These are phyloP conservation scores for Apamea crenata DNA, from an alignment of 2,888 invertebrate genomes.

Conservation along the genomic window DNA sequence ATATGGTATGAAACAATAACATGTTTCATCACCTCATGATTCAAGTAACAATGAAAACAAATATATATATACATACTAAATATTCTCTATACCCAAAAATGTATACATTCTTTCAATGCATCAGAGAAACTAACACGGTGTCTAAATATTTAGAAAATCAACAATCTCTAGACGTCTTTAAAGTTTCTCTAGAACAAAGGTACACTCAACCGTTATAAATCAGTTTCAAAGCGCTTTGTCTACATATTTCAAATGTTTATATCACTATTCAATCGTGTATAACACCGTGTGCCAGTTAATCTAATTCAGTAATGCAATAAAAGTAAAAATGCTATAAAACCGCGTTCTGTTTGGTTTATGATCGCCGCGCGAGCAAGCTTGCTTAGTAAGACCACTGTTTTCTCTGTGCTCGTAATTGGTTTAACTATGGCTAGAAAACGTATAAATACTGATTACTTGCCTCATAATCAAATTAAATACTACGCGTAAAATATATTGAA, in stretches of 20 bases:
- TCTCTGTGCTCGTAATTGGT: slow-evolving; percentile 24
- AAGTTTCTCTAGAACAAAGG: slow-evolving; percentile 34
- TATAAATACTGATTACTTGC: not conserved
- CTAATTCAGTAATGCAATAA: slow-evolving; percentile 80
- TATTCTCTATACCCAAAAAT: not conserved
- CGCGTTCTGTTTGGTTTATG: slow-evolving; percentile 70
- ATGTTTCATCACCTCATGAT: slow-evolving; percentile 14
- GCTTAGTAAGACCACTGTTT: slow-evolving; percentile 63
- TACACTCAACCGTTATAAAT: slow-evolving; percentile 47
- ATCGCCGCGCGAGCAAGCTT: slow-evolving; percentile 48
- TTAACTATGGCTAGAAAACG: not conserved
- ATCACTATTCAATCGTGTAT: slow-evolving; percentile 46
- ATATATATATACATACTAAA: too few species aligned
- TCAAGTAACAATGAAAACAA: slow-evolving; percentile 42
- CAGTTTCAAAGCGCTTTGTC: slow-evolving; percentile 36
- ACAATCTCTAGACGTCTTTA: slow-evolving; percentile 19
- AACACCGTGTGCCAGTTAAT: slow-evolving; percentile 70
- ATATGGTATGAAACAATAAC: slow-evolving; percentile 19
- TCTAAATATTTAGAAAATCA: slow-evolving; percentile 25
- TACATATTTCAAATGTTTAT: slow-evolving; percentile 46
- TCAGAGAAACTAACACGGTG: not conserved
- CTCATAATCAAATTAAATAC: not conserved
- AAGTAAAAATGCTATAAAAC: slow-evolving; percentile 80
- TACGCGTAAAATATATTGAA: not conserved
- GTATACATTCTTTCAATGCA: not conserved